Evolutionary conservation across 2,797 vertebrate genomes (phyloP), one percentile per base, ranked within the genome.

Genomic region (Thamnophis elegans): DNA sequence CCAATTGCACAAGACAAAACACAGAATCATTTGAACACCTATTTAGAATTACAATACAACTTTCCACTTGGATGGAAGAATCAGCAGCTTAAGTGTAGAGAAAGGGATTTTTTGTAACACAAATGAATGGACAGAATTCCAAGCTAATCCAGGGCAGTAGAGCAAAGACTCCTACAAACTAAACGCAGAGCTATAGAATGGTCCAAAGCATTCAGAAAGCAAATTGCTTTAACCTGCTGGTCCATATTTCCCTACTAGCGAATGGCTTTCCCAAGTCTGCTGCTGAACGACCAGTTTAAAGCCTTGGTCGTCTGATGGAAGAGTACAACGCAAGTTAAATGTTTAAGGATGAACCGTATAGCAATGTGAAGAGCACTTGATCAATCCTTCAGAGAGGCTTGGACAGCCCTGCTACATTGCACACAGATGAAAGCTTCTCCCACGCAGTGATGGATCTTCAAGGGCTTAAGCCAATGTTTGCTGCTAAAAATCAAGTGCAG

Each of bases 1-100:
- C 16, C 89, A 92, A 62, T 0, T 85, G 68, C 88, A 73, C 1
- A 86, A 11, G 94, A 0, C 0, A 14, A 92, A 36, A 92, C n/a
- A 88, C 51, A 90, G 58, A 89, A 56, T 86, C 20, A 86, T n/a
- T 89, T 53, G 78, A 60, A 93, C 1, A 91, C 1, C 88, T 51
- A 73, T 90, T 16, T 1, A 89, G 87, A 89, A 89, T 87, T 90
- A 95, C 93, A 93, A 93, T 91, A 91, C 93, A 92, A 36, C 36
- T 55, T 87, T 51, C 89, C 85, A 86, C 86, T 65, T 36, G 2
- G 14, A 88, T 55, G 85, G 51, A 88, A 88, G 65, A 58, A 58
- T 26, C 25, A 8, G 78, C 62, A 56, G 87, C 90, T 62, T 56
- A 85, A 89, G 22, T 59, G 47, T 58, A 16, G 16, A 28, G 51